phyloP scores from a whole-genome alignment of 2,113 vertebrate genomes.

The Cyphomyrus discorhynchus region DNA sequence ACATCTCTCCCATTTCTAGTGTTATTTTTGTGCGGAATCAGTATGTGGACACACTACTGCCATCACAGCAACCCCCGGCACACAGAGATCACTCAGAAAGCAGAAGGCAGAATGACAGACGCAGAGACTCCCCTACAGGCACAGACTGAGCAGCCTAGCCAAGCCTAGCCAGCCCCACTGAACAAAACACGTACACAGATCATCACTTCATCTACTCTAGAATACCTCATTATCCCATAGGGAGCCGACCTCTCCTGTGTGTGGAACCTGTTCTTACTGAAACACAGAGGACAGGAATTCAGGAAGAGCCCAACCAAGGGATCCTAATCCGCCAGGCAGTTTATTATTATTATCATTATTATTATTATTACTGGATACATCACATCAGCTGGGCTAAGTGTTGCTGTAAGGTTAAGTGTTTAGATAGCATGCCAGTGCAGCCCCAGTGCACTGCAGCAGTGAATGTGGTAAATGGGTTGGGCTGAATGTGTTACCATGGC shows the following conservation, averaged over 20 bases:
- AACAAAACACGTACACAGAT: slow-evolving; percentile 30
- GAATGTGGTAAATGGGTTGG: neutral
- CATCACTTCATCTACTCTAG: slow-evolving; percentile 17
- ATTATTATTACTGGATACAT: neutral
- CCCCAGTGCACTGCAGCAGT: neutral
- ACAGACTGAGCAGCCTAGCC: slow-evolving; percentile 25
- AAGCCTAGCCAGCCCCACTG: slow-evolving; percentile 31
- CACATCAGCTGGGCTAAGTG: neutral
- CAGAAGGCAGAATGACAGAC: neutral
- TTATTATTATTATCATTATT: neutral
- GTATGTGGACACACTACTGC: neutral
- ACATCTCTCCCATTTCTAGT: neutral
- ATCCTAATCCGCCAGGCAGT: neutral
- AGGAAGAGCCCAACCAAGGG: slow-evolving; percentile 22
- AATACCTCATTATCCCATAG: slow-evolving; percentile 46
- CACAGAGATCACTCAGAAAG: neutral
- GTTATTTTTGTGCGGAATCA: neutral
- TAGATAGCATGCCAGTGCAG: neutral
- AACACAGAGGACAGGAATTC: slow-evolving; percentile 39
- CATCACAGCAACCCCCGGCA: neutral
- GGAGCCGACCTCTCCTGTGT: slow-evolving; percentile 47
- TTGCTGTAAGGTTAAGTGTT: neutral
- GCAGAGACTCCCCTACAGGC: slow-evolving; percentile 19
- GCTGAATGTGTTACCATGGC: neutral
- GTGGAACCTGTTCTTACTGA: slow-evolving; percentile 45